Evolutionary conservation across 2,797 vertebrate species (phyloP), one percentile per base, ranked within the genome.

Genomic region (Epinephelus malabaricus): DNA sequence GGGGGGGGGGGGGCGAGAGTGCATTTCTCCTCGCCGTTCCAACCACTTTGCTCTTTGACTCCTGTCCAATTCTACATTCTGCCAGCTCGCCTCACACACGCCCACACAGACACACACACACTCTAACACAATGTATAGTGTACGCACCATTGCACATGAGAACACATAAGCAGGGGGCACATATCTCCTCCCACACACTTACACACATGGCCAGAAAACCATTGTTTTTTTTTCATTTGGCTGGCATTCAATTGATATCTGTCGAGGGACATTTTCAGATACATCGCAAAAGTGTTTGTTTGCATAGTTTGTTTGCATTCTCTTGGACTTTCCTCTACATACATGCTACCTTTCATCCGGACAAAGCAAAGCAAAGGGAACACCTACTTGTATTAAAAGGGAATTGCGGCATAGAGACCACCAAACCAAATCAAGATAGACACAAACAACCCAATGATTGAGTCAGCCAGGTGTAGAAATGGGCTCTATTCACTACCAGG

Each of bases 11-110:
- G 27, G 51, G 63, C 2, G 11, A 14, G 19, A 47, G 75, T 73
- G 25, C 34, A 43, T 78, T 76, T 43, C 68, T 68, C 62, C 69
- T 70, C 7, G 12, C 65, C 7, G 19, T 76, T 90, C 82, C 82
- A 85, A 72, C 50, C 72, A 62, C 72, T 77, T 84, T 89, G 77
- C 88, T 83, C 88, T 88, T 89, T 92, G 87, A 90, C 87, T 84
- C 72, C 55, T 47, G 69, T 86, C 84, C 87, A 88, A 71, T 38
- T 89, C 79, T 69, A 56, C 68, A 82, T 64, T 76, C 79, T 75
- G 72, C 83, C 76, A 78, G 21, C 82, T 81, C 71, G 47, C 73
- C 78, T 81, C 71, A 69, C 79, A 81, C 73, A 74, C 77, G 19
- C 82, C 56, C 63, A 73, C 81, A 30, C 73, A 18, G 7, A 46